A percentile compares a stretch with the other conserved stretches of the same genome.
Evolutionary conservation across 2,888 invertebrate species (phyloP).

Genomic region (Ornithoptera alexandrae): DNA sequence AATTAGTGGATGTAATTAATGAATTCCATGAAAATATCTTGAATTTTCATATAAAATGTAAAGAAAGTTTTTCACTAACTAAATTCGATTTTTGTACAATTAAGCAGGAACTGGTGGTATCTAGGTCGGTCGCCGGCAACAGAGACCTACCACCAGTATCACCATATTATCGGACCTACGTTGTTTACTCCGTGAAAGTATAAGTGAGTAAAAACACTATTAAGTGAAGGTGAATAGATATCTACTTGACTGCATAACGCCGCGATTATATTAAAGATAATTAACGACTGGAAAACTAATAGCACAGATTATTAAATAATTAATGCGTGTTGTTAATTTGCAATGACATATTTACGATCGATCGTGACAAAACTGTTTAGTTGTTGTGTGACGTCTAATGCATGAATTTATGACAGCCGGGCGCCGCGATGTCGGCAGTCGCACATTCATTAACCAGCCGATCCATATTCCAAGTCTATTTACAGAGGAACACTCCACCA

Average conservation of each 20-base stretch:
- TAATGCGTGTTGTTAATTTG: background rate
- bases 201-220: background rate
- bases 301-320: conserved; percentile 18
- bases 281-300: conserved; percentile 1
- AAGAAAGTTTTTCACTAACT: too few relatives aligned
- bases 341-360: conserved; percentile 21
- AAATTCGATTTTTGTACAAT: too few relatives aligned
- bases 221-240: too few relatives aligned
- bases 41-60: too few relatives aligned
- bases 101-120: too few relatives aligned
- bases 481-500: conserved; percentile 34
- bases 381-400: background rate
- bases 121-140: too few relatives aligned
- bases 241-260: background rate
- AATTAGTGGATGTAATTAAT: too few relatives aligned
- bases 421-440: conserved; percentile 32
- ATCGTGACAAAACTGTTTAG: conserved; percentile 1
- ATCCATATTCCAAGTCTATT: conserved; percentile 55
- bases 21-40: too few relatives aligned
- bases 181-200: background rate
- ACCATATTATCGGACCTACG: too few relatives aligned
- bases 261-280: background rate
- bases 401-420: conserved; percentile 9
- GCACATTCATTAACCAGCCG: conserved; percentile 46
- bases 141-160: too few relatives aligned